Base-by-base conservation (phyloP, 2,113 vertebrate species). In the Lutjanus erythropterus region DNA sequence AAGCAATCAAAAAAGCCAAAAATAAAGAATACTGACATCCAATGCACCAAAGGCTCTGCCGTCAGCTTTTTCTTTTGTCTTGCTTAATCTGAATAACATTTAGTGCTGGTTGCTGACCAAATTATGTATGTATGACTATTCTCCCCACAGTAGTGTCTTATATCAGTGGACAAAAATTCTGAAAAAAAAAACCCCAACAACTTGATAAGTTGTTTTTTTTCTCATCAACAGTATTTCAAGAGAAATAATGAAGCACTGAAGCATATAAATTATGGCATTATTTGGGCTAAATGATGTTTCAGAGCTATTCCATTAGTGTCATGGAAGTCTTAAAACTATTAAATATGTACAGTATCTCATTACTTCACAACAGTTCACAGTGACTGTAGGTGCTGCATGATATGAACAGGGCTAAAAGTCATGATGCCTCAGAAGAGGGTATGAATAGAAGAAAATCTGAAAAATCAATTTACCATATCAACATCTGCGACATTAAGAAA, bases 11-110 rank as follows among this genome's bases (percentile, higher is more conserved):
- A 75, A 18, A 65, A 75, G 75, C 12, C 21, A 75, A 16, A 41
- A 74, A 73, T 67, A 74, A 81, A 49, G 27, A 65, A 55, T 74
- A 78, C 75, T 87, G 66, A 68, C 81, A 70, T 23, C 73, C 21
- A 46, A 16, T 35, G 9, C 61, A 46, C 18, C 2, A 19, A 1
- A 44, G 71, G 21, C 16, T 37, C n/a, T 25, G 35, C 8, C 21
- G 10, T 9, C 0, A 3, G 3, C 37, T 21, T 52, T 53, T 37
- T 25, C 1, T 56, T 6, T 61, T 49, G 19, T 10, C 5, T 56
- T 7, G 9, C 61, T 33, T 35, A 18, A 12, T n/a, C 33, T 27
- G 3, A 52, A 58, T 37, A 52, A 58, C 31, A 15, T 25, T 16
- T 11, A 23, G 1, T 3, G 1, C 12, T 41, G 9, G 46, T 25